Evolutionary conservation across 1,140 invertebrate species (phyloP).

Genomic region (Drosophila orena): DNA sequence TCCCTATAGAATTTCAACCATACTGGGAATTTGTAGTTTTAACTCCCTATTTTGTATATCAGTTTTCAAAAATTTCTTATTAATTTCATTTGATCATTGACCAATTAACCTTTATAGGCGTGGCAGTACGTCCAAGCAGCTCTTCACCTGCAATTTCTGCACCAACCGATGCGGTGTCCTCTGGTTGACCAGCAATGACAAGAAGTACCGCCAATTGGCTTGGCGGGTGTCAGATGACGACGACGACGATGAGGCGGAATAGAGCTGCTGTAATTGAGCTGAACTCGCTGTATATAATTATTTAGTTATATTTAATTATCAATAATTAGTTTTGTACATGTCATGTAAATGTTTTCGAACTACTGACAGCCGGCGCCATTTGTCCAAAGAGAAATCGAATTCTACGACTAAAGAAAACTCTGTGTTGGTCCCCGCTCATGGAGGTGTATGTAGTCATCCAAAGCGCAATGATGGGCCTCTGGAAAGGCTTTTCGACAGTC

Average conservation of each 20-base stretch:
- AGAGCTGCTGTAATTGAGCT: background rate
- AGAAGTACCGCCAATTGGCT: slow-evolving; percentile 74
- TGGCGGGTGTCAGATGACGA: slow-evolving; percentile 72
- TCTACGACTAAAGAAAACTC: slow-evolving; percentile 35
- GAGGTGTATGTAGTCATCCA: slow-evolving; percentile 67
- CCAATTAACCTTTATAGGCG: slow-evolving; percentile 40
- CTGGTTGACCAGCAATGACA: slow-evolving; percentile 63
- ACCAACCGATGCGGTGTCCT: slow-evolving; percentile 62
- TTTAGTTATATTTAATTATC: slow-evolving; percentile 52
- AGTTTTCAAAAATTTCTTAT: too few relatives aligned
- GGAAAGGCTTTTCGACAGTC: slow-evolving; percentile 54
- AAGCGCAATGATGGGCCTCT: slow-evolving; percentile 42
- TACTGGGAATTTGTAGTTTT: too few relatives aligned
- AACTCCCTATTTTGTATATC: too few relatives aligned
- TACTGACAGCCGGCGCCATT: slow-evolving; percentile 51
- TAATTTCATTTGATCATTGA: too few relatives aligned
- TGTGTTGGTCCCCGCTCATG: slow-evolving; percentile 52
- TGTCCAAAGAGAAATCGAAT: slow-evolving; percentile 10
- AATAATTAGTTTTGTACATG: slow-evolving; percentile 64
- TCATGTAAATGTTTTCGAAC: slow-evolving; percentile 57
- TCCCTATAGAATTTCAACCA: too few relatives aligned
- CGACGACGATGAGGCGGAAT: slow-evolving; percentile 28
- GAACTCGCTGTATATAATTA: slow-evolving; percentile 30
- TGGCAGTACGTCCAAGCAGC: slow-evolving; percentile 74
- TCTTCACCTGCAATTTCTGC: slow-evolving; percentile 83